Evolutionary conservation across 1,140 invertebrate genomes (phyloP).

Genomic region (Adoxophyes honmai): DNA sequence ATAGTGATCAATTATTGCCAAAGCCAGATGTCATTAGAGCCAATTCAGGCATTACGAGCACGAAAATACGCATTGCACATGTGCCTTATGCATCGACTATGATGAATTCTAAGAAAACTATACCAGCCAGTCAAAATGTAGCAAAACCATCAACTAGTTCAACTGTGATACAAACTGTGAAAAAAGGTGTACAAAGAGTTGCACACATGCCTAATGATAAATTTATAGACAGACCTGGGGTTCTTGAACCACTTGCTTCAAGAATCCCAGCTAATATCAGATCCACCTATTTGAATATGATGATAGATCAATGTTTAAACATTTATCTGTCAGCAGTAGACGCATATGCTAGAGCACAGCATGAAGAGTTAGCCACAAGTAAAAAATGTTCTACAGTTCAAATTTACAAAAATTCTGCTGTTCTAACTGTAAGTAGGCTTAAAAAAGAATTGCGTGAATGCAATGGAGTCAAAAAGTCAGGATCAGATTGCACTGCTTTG

Average conservation of each 20-base stretch:
- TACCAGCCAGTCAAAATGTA: constrained; percentile 32
- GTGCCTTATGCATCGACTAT: constrained; percentile 74
- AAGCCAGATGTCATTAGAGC: constrained; percentile 37
- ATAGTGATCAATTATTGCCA: constrained; percentile 23
- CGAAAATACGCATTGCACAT: constrained; percentile 75
- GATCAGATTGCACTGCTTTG: constrained; percentile 37
- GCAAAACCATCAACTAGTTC: constrained; percentile 49
- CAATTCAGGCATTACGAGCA: constrained; percentile 31
- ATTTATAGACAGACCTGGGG: constrained; percentile 72
- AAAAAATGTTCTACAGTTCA: constrained; percentile 86
- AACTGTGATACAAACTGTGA: constrained; percentile 82
- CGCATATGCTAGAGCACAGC: constrained; percentile 84
- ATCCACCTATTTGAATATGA: constrained; percentile 89
- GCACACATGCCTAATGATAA: constrained; percentile 81
- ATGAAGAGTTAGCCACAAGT: constrained; percentile 88
- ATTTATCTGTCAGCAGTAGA: constrained; percentile 84
- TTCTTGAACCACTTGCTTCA: constrained; percentile 84
- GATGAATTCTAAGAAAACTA: constrained; percentile 65
- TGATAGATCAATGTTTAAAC: constrained; percentile 92
- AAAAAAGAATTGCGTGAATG: constrained; percentile 81
- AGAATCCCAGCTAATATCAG: constrained; percentile 91
- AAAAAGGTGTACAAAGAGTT: constrained; percentile 81
- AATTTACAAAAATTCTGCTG: constrained; percentile 91
- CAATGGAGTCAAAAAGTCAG: constrained; percentile 61
- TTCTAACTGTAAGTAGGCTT: constrained; percentile 86